Base-by-base conservation (phyloP, 2,888 invertebrate genomes). In the Chrysomela aeneicollis region DNA sequence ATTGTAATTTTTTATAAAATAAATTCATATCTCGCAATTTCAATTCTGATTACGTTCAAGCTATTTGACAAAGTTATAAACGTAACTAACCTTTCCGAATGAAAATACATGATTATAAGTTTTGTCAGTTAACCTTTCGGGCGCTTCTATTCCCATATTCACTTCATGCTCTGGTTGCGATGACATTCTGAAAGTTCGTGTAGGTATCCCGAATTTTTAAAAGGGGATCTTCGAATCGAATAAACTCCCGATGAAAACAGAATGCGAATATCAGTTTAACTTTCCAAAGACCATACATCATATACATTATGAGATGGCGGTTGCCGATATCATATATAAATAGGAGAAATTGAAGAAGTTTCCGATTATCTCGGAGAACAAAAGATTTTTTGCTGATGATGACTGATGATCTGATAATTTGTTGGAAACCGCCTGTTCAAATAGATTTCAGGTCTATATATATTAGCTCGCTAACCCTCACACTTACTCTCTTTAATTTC, bases 131-230 rank as follows among this genome's bases (percentile, higher is more conserved):
- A 46, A 15, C 57, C 46, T 57, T 46, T 46, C 30, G 42, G 32
- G 26, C 5, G 17, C 4, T 6, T 6, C 26, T 6, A 26, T 26
- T 35, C 15, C 22, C 42, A 17, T 35, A 6, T 37, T 5, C 8
- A n/a, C 42, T 57, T 26, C 46, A 57, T 22, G 46, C 42, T 26
- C 57, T 42, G 30, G 15, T 57, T 57, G 46, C 46, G 57, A 17
- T 57, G 47, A 57, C 47, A 57, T 57, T 57, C n/a, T 18, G 12
- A 57, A 57, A 57, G 57, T 26, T 47, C 46, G 12, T 17, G 2
- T 8, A 12, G 35, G 21, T 10, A 12, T n/a, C n/a, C n/a, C n/a
- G 54, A 4, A 21, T 17, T 47, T 17, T 47, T 2, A 5, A 5
- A 18, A 9, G 18, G 47, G 19, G n/a, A 10, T 5, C 9, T 6